A percentile compares a stretch with the other conserved stretches of the same genome.
These are phyloP conservation scores for Drosophila melanosoma DNA, from an alignment of 2,888 invertebrate species.

Conservation along the genomic window DNA sequence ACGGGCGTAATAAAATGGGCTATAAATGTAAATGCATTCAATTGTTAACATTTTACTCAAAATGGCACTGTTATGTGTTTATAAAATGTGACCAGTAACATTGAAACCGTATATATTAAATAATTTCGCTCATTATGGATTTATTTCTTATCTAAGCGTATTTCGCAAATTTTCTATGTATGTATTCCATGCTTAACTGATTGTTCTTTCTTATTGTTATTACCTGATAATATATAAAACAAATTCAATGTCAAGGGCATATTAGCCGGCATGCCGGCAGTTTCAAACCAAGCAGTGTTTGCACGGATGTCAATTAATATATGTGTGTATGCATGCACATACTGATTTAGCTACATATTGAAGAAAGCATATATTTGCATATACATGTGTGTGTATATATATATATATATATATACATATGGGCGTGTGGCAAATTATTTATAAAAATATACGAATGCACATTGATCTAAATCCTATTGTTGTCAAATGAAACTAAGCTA, in stretches of 20 bases:
- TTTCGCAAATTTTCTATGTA: not conserved
- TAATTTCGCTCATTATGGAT: not conserved
- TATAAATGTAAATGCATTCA: not conserved
- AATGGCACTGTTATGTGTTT: conserved; percentile 24
- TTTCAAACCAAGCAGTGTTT: conserved; percentile 34
- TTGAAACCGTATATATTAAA: not conserved
- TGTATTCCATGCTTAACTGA: not conserved
- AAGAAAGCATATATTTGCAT: not conserved
- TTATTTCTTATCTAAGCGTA: not conserved
- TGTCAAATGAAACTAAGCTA: not conserved
- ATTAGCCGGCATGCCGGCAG: conserved; percentile 7
- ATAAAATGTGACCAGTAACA: conserved; percentile 6
- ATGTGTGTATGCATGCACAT: conserved; percentile 1
- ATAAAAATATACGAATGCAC: not conserved
- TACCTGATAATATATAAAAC: not conserved
- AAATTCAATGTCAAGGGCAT: conserved; percentile 52
- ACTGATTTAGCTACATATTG: not conserved
- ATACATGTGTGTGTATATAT: not conserved
- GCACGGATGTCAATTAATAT: not conserved
- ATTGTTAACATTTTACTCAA: conserved; percentile 24
- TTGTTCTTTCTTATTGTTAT: not conserved
- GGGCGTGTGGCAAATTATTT: not conserved
- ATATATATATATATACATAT: not conserved
- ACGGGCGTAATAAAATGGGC: not conserved
- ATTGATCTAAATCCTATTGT: not conserved